Evolutionary conservation across 2,797 vertebrate genomes (phyloP), one percentile per base, ranked within the genome.

Genomic region (Todus mexicanus): DNA sequence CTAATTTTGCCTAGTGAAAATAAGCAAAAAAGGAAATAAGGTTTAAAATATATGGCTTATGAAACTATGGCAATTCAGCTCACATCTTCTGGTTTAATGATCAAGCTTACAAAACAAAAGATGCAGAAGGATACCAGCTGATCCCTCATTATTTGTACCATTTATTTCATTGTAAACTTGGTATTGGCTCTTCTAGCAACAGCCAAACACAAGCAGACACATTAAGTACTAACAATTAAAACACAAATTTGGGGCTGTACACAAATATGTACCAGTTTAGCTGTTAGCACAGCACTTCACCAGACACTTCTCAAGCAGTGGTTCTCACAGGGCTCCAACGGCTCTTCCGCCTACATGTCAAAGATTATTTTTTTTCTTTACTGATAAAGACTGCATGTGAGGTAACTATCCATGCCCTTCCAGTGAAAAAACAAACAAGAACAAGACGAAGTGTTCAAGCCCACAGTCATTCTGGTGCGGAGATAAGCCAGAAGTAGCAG

Each of bases 401-500:
- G 50, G 38, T 51, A 72, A 57, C 60, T 78, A 84, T 26, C 50
- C 35, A 21, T 37, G 54, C 40, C 57, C 64, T 82, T 93, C n/a
- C 48, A 54, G 66, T 40, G 61, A 84, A 94, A 84, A 92, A 87
- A 43, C 53, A 87, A 87, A 82, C 43, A 64, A 45, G 63, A 40
- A 76, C 48, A 80, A 71, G 53, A 75, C 53, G 60, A 53, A 51
- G 33, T 69, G 80, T 76, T 64, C 54, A 63, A 88, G 25, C 40
- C 54, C 56, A 48, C 77, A 77, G 43, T 29, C 76, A 64, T 40
- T 77, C 38, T 56, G 69, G 38, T 56, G 22, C 38, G 33, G 38
- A 94, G 92, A 89, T 77, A 96, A 94, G 75, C 15, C 59, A 80
- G 38, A 83, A 90, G 65, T 11, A 83, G 54, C 47, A 88, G 63